Evolutionary conservation across 2,113 vertebrate genomes (phyloP), one percentile per base, ranked within the genome.

Genomic region (Lycocorax pyrrhopterus): DNA sequence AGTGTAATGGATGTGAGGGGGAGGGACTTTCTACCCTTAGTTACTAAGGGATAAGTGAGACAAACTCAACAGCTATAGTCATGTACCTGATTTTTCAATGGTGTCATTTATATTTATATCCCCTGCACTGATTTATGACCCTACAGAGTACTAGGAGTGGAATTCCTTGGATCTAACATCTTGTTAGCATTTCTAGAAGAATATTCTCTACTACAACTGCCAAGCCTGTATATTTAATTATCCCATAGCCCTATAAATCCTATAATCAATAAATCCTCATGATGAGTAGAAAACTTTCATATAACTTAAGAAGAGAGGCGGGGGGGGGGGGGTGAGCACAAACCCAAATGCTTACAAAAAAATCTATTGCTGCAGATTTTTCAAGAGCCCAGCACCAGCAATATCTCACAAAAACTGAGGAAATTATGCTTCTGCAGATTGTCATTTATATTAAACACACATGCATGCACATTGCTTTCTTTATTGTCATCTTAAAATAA

Each of bases 201-300:
- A 93, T 97, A 87, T 90, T 81, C 88, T 96, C 80, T 86, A 41
- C 94, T 92, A 94, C 76, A 96, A 53, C 97, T 97, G 97, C 97
- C 97, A 98, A 98, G 91, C 95, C 95, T 96, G 94, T 94, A 84
- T 96, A 96, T 97, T 97, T 97, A 96, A 94, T 97, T 97, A 96
- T 84, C 94, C 83, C 91, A 64, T 60, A 80, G 41, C 68, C 90
- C 77, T 95, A 89, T 84, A 97, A 47, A 47, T 47, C 46, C 21
- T 47, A 23, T 95, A 93, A 97, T 96, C 93, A 87, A 89, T 94
- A 97, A 96, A 97, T 97, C 94, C 96, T 96, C 67, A 94, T 80
- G 86, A 97, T 95, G 84, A 96, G 97, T 94, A 96, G 89, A 83
- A 97, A 80, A 92, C 44, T 96, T 96, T 76, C 85, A 96, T 95